Conservation (phyloP, 2,797 vertebrate genomes). For the Forpus xanthops region DNA sequence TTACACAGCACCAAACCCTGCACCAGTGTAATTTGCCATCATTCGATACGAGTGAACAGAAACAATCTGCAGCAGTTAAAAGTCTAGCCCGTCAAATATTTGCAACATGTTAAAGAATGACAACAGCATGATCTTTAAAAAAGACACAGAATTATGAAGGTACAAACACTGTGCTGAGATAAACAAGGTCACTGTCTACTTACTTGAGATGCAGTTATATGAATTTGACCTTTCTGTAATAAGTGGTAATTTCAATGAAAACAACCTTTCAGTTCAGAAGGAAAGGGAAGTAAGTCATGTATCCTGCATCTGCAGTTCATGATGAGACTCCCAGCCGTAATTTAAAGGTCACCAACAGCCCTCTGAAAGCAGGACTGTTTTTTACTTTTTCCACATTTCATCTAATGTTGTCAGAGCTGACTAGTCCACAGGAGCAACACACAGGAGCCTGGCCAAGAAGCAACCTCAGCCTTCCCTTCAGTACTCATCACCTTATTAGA, state of each 20-base stretch:
- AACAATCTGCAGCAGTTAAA: background rate
- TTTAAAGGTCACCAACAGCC: slow-evolving; percentile 52
- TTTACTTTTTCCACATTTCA: background rate
- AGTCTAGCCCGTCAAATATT: background rate
- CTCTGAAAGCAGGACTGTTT: slow-evolving; percentile 27
- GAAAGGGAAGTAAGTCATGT: background rate
- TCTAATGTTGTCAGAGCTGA: background rate
- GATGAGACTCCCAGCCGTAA: slow-evolving; percentile 54
- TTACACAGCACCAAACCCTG: background rate
- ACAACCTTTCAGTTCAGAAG: slow-evolving; percentile 10
- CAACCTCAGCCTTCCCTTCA: background rate
- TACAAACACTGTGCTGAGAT: background rate
- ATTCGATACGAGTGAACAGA: background rate
- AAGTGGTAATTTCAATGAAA: slow-evolving; percentile 48
- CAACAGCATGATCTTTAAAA: background rate
- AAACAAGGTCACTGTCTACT: background rate
- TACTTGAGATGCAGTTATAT: background rate
- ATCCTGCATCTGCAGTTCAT: slow-evolving; percentile 6
- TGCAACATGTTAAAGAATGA: background rate
- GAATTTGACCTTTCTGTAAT: slow-evolving; percentile 46
- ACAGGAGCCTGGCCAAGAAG: background rate
- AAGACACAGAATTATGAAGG: background rate
- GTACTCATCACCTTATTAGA: background rate
- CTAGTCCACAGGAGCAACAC: background rate
- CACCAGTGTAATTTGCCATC: background rate